Base-by-base conservation (phyloP, 2,888 invertebrate species). In the Plagodis dolabraria region DNA sequence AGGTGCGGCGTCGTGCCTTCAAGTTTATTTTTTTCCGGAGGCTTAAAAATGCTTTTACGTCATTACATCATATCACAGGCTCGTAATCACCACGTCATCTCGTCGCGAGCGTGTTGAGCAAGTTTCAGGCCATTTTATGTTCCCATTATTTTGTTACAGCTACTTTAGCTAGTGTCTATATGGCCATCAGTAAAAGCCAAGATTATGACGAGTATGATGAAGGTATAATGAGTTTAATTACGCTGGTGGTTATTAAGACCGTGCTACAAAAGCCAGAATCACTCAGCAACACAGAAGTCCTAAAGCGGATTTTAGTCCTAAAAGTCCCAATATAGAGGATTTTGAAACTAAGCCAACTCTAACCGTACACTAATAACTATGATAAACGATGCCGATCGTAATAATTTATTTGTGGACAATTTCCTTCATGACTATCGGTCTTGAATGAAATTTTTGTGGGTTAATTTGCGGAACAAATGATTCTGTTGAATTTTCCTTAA, bases 21-120 rank as follows among this genome's bases (percentile, higher is more conserved):
- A 49, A 64, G 54, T 63, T 67, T 43, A 43, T 43, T 63, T 65
- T 63, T 56, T 65, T 63, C 72, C 57, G 69, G 67, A 74, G 74
- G 69, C 75, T 70, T 74, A 77, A 72, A 54, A 80, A 80, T 75
- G 75, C 70, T 79, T 82, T 82, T 76, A 79, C 74, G 74, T 77
- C 80, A 81, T 83, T 80, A 82, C 72, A 65, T 67, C 69, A 69
- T 77, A 80, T 74, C 74, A 80, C 71, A 57, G 62, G 65, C 68
- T 72, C 73, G 69, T 81, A 79, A 82, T 76, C 72, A 70, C 65
- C 68, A 63, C 69, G 66, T 72, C 73, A 70, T 76, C 75, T 75
- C 68, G 54, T 70, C 70, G 65, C 68, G 68, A 62, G 71, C 75
- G 70, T 67, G 75, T 72, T 60, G 64, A 72, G 72, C 79, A 70